A percentile compares a stretch with the other conserved stretches of the same genome.
phyloP scores from a whole-genome alignment of 2,888 invertebrate species.

The Sesamia inferens region DNA sequence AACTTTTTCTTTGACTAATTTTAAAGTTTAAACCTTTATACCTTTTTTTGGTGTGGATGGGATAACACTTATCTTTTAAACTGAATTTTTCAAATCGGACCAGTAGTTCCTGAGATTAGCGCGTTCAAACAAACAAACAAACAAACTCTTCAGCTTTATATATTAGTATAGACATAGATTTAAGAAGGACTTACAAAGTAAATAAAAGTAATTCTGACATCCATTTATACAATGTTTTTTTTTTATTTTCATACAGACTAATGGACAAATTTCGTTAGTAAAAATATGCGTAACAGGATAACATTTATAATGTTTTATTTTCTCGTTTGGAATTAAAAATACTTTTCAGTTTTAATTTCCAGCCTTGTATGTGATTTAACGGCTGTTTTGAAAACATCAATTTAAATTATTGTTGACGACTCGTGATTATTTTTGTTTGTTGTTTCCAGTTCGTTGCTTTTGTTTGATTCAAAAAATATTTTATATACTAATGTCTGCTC shows the following conservation, averaged over 20 bases:
- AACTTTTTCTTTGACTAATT: background rate
- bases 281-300: conserved; percentile 7
- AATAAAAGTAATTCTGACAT: background rate
- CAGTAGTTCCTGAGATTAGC: too few relatives aligned
- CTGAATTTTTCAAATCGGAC: too few relatives aligned
- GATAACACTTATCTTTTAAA: too few relatives aligned
- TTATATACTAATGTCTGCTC: too few relatives aligned
- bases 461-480: background rate
- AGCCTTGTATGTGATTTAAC: background rate
- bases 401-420: conserved; percentile 22
- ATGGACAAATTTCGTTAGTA: conserved; percentile 13
- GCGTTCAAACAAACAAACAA: too few relatives aligned
- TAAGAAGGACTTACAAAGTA: background rate
- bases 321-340: conserved; percentile 6
- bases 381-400: conserved; percentile 28
- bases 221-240: conserved; percentile 20
- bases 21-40: background rate
- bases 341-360: conserved; percentile 11
- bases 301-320: conserved; percentile 11
- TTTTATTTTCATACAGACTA: conserved; percentile 2
- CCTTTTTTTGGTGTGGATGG: background rate
- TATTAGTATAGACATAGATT: too few relatives aligned
- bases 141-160: too few relatives aligned
- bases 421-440: conserved; percentile 6
- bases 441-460: background rate